A percentile compares a stretch with the other conserved stretches of the same genome.
Conservation (phyloP, 2,888 invertebrate species). For the Phorcus lineatus region DNA sequence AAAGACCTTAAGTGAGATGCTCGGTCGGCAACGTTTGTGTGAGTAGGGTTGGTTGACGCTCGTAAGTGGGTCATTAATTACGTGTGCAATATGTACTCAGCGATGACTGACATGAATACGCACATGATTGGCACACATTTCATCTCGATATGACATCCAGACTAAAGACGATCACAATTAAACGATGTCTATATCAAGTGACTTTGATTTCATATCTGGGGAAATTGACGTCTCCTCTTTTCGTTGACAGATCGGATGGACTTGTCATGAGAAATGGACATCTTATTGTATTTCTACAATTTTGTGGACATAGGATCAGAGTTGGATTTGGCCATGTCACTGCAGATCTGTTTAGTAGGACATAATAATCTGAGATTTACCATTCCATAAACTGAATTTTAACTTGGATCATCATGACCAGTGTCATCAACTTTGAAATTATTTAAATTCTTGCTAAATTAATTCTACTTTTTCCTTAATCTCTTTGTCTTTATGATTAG, state of each 20-base stretch:
- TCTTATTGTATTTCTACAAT: too few species aligned
- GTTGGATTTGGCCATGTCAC: too few species aligned
- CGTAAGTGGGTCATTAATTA: slow-evolving; percentile 10
- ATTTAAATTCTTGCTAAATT: too few species aligned
- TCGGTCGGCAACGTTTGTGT: background rate
- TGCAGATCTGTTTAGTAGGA: too few species aligned
- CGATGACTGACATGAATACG: background rate
- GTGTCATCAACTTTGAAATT: too few species aligned
- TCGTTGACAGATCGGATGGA: background rate
- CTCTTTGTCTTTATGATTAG: too few species aligned
- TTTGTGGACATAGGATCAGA: too few species aligned
- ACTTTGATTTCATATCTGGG: background rate
- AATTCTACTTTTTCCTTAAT: too few species aligned
- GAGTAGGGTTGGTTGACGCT: background rate
- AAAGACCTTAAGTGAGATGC: background rate
- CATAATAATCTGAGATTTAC: too few species aligned
- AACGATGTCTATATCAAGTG: background rate
- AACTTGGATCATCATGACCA: too few species aligned
- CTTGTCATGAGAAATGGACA: too few species aligned
- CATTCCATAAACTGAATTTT: too few species aligned
- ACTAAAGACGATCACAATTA: background rate
- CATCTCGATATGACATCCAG: background rate
- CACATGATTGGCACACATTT: background rate
- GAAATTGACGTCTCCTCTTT: background rate
- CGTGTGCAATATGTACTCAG: background rate